These are phyloP conservation scores for Iselma pallidipennis DNA, from an alignment of 2,888 invertebrate species.

Conservation along the genomic window DNA sequence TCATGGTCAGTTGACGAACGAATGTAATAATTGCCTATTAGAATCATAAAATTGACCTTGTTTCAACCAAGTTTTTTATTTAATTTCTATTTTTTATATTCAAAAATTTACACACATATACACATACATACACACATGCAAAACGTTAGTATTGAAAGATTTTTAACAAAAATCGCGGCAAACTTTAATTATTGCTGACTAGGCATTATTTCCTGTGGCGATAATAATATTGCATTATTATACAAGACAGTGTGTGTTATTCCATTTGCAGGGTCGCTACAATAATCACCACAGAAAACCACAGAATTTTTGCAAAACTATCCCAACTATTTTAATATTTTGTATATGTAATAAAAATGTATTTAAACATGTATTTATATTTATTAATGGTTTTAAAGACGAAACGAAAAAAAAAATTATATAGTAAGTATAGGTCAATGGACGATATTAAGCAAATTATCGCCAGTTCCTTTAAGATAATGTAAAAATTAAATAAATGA, in stretches of 20 bases:
- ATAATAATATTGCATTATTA: not conserved
- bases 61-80: not conserved
- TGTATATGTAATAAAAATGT: not conserved
- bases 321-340: not conserved
- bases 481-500: slow-evolving; percentile 20
- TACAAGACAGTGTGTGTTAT: too few relatives aligned
- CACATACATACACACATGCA: too few relatives aligned
- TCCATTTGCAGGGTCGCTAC: not conserved
- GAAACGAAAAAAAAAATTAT: not conserved
- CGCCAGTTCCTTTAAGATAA: slow-evolving; percentile 21
- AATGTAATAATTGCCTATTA: not conserved
- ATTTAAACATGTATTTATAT: not conserved
- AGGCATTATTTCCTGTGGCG: not conserved
- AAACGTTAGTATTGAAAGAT: too few relatives aligned
- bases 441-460: slow-evolving; percentile 16
- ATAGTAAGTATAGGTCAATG: slow-evolving; percentile 19
- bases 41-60: not conserved
- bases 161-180: not conserved
- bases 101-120: too few relatives aligned
- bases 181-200: not conserved
- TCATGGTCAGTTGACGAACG: not conserved
- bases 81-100: too few relatives aligned
- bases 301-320: too few relatives aligned
- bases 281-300: not conserved
- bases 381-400: not conserved